phyloP scores from a whole-genome alignment of 2,888 invertebrate species.

The Seladonia tumulorum region DNA sequence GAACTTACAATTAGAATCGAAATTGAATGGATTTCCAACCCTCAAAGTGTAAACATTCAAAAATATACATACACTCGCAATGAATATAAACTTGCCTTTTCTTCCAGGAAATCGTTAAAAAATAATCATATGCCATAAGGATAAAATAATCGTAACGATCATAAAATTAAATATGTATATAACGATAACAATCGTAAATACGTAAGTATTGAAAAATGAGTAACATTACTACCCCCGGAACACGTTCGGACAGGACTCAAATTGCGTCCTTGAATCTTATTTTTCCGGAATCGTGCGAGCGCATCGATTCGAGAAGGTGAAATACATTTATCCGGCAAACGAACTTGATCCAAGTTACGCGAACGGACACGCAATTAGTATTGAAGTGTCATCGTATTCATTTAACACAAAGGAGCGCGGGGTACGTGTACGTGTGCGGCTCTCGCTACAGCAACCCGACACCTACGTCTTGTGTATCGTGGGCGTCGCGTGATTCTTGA shows the following conservation, averaged over 20 bases:
- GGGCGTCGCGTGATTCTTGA: constrained; percentile 72
- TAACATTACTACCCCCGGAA: neutral
- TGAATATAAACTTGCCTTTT: neutral
- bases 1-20: no score
- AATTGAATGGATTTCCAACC: neutral
- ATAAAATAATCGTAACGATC: no score
- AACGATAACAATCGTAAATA: neutral
- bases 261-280: neutral
- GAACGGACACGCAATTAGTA: constrained; percentile 23
- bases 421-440: constrained; percentile 21
- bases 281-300: neutral
- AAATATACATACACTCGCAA: neutral
- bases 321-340: neutral
- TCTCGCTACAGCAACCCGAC: constrained; percentile 58
- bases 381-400: constrained; percentile 33
- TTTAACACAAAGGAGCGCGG: constrained; percentile 27
- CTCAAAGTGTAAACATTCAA: neutral
- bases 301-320: neutral
- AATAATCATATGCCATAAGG: neutral
- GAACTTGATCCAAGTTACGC: neutral
- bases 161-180: neutral
- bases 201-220: neutral
- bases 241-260: neutral
- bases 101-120: neutral
- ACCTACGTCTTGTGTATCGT: constrained; percentile 64